Conservation (phyloP, 1,140 invertebrate species). For the Luehdorfia chinensis region DNA sequence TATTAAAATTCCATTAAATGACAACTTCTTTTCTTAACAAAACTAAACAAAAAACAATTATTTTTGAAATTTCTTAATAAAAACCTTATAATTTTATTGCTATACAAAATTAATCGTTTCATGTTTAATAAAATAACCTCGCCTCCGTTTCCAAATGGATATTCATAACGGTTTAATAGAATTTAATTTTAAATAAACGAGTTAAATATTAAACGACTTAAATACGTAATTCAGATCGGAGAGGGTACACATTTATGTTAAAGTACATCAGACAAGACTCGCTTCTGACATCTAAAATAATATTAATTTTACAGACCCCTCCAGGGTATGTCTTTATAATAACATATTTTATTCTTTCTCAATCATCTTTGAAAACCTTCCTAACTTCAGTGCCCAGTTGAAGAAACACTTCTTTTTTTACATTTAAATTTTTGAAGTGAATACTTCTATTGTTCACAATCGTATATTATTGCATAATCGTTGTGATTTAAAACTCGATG, state of each 20-base stretch:
- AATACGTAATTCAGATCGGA: constrained; percentile 7
- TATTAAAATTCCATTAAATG: too few relatives aligned
- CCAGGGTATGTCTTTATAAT: background rate
- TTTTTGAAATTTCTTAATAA: too few relatives aligned
- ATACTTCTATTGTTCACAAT: too few relatives aligned
- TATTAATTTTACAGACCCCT: constrained; percentile 9
- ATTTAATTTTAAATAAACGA: constrained; percentile 7
- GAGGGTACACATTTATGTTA: constrained; percentile 7
- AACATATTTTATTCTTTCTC: constrained; percentile 11
- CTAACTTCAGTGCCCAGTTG: too few relatives aligned
- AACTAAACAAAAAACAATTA: too few relatives aligned
- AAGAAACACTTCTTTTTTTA: too few relatives aligned
- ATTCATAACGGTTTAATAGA: constrained; percentile 11
- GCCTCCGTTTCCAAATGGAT: constrained; percentile 2
- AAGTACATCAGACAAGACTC: constrained; percentile 3
- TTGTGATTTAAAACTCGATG: too few relatives aligned
- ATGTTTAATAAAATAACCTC: constrained; percentile 8
- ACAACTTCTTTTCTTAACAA: too few relatives aligned
- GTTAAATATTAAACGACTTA: constrained; percentile 15
- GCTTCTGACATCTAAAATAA: constrained; percentile 8
- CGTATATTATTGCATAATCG: too few relatives aligned
- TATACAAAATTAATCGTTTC: constrained; percentile 7
- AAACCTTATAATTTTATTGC: background rate
- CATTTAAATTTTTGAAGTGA: too few relatives aligned
- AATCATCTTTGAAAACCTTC: too few relatives aligned